These are phyloP conservation scores for Akabosia matsudoensis DNA, from an alignment of 1,140 invertebrate genomes.

Conservation along the genomic window DNA sequence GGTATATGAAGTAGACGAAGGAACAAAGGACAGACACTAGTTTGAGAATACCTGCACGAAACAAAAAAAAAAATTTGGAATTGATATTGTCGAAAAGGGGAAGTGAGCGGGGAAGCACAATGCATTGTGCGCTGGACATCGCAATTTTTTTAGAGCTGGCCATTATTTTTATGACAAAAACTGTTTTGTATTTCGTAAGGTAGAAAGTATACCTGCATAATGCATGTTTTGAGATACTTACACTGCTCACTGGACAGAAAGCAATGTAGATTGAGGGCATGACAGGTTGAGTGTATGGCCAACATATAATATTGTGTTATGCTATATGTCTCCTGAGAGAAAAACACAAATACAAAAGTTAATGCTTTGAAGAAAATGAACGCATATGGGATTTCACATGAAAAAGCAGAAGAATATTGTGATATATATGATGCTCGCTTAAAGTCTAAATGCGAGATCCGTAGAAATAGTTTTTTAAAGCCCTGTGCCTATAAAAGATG, in stretches of 20 bases:
- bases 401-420: not conserved
- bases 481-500: not conserved
- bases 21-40: too few species aligned
- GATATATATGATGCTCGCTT: not conserved
- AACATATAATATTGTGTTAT: not conserved
- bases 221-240: not conserved
- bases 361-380: slow-evolving; percentile 12
- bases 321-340: slow-evolving; percentile 6
- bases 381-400: slow-evolving; percentile 11
- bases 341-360: slow-evolving; percentile 6
- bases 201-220: slow-evolving; percentile 2
- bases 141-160: not conserved
- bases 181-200: not conserved
- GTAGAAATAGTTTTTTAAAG: too few species aligned
- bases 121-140: not conserved
- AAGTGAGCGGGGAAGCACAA: not conserved
- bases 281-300: not conserved
- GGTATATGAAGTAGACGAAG: too few species aligned
- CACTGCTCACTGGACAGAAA: not conserved
- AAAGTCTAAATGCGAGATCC: too few species aligned
- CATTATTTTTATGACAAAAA: slow-evolving; percentile 19
- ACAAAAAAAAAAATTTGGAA: slow-evolving; percentile 4
- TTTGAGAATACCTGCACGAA: not conserved
- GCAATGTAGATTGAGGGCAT: slow-evolving; percentile 7
- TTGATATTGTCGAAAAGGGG: slow-evolving; percentile 6